Evolutionary conservation across 2,888 invertebrate species (phyloP).

Genomic region (Apeira syringaria): DNA sequence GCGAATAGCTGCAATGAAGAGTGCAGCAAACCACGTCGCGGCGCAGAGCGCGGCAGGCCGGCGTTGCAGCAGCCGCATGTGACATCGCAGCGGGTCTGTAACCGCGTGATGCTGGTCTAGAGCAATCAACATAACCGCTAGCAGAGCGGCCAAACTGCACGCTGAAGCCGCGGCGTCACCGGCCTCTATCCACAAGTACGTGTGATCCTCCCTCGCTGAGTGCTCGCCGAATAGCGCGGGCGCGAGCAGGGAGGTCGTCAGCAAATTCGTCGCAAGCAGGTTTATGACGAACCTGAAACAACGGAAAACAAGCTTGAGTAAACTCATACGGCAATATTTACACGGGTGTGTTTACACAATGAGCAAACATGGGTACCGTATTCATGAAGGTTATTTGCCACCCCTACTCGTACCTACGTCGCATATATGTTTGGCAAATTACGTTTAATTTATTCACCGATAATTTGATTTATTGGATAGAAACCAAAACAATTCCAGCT

Average conservation of each 20-base stretch:
- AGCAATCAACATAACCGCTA: conserved; percentile 69
- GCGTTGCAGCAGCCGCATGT: conserved; percentile 75
- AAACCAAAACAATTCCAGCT: conserved; percentile 27
- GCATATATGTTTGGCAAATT: conserved; percentile 19
- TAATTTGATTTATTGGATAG: conserved; percentile 32
- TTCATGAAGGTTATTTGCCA: conserved; percentile 25
- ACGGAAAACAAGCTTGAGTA: conserved; percentile 41
- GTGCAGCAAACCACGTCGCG: conserved; percentile 79
- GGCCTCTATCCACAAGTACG: conserved; percentile 83
- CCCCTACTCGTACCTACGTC: conserved; percentile 17
- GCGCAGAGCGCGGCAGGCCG: conserved; percentile 75
- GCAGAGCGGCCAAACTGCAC: conserved; percentile 64
- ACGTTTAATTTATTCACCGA: conserved; percentile 32
- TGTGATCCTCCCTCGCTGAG: conserved; percentile 83
- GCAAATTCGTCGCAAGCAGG: conserved; percentile 72
- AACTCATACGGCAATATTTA: conserved; percentile 31
- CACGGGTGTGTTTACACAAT: conserved; percentile 22
- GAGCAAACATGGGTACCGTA: conserved; percentile 23
- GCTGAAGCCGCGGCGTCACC: conserved; percentile 78
- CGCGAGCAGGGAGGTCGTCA: conserved; percentile 76
- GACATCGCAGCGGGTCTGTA: conserved; percentile 77
- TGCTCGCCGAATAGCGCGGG: conserved; percentile 81
- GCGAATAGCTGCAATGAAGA: conserved; percentile 61
- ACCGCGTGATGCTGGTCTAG: conserved; percentile 83
- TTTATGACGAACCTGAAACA: conserved; percentile 87